These are phyloP conservation scores for Mnemiopsis leidyi DNA, from an alignment of 37 sponge, comb jelly and placozoan genomes.

Conservation along the genomic window DNA sequence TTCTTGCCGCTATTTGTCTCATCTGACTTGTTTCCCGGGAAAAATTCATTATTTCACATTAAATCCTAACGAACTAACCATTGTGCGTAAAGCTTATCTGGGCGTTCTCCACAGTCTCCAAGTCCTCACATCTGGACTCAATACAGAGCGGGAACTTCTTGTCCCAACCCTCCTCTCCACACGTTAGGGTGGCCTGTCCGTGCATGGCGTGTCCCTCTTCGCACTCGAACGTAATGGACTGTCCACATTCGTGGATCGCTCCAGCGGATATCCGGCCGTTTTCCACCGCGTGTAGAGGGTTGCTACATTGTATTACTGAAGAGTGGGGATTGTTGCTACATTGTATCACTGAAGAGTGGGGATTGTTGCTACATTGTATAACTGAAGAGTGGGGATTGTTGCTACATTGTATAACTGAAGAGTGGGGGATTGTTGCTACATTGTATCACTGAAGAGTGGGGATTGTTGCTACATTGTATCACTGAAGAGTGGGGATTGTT, in stretches of 20 bases:
- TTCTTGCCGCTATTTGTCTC: too few species aligned
- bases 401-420: neutral
- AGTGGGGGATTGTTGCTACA: too few species aligned
- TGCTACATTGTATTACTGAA: neutral
- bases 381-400: neutral
- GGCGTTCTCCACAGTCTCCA: neutral
- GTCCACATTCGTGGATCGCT: neutral
- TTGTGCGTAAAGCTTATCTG: neutral
- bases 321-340: neutral
- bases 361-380: neutral
- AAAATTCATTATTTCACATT: too few species aligned
- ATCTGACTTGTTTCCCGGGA: too few species aligned
- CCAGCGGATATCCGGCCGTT: neutral
- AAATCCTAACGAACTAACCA: too few species aligned
- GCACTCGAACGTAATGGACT: neutral
- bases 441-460: too few species aligned
- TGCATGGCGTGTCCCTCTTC: neutral
- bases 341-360: neutral
- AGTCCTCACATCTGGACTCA: neutral
- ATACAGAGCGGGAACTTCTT: constrained; percentile 4
- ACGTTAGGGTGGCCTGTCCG: neutral
- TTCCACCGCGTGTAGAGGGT: neutral
- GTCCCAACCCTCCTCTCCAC: constrained; percentile 9
- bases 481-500: too few species aligned
- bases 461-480: too few species aligned